Evolutionary conservation across 2,113 vertebrate genomes (phyloP).

Genomic region (Cercocebus atys): DNA sequence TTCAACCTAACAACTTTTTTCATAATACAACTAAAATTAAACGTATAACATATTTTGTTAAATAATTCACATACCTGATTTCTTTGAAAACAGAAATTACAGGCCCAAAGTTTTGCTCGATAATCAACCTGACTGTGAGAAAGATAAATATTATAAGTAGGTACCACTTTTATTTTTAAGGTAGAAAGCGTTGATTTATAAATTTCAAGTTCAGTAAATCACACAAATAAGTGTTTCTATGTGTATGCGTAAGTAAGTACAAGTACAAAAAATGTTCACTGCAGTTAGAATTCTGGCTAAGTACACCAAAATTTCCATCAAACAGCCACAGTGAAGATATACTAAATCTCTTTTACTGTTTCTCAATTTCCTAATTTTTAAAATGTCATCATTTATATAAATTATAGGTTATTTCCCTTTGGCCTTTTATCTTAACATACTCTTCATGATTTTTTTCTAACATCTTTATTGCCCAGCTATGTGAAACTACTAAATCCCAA

Average conservation of each 20-base stretch:
- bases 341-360: neutral
- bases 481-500: constrained; percentile 15
- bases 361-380: constrained; percentile 8
- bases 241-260: neutral
- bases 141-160: constrained; percentile 14
- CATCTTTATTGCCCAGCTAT: neutral
- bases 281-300: neutral
- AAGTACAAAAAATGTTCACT: neutral
- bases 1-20: neutral
- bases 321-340: neutral
- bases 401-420: neutral
- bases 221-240: neutral
- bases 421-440: neutral
- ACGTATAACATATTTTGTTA: neutral
- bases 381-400: neutral
- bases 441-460: neutral
- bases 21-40: constrained; percentile 17
- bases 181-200: neutral
- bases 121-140: constrained; percentile 95
- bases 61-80: constrained; percentile 90
- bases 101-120: constrained; percentile 98
- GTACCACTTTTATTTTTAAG: constrained; percentile 49
- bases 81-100: constrained; percentile 99
- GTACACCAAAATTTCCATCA: neutral
- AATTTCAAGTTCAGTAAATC: constrained; percentile 28